phyloP scores from a whole-genome alignment of 2,113 vertebrate species.

The Proteles cristata region DNA sequence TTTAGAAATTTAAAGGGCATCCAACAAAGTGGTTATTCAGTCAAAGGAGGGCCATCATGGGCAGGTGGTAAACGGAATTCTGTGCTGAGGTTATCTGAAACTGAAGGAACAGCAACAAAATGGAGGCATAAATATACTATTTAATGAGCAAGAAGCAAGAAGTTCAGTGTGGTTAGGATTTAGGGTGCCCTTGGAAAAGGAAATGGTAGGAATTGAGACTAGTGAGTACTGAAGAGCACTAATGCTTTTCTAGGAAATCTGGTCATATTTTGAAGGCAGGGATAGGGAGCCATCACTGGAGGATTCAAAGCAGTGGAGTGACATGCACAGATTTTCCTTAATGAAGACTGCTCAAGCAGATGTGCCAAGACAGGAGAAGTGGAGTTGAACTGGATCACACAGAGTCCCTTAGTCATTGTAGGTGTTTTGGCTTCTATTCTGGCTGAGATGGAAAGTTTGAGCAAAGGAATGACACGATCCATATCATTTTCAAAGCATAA shows the following conservation, averaged over 20 bases:
- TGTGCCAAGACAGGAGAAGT: background rate
- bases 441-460: background rate
- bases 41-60: background rate
- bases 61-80: background rate
- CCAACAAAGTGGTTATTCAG: conserved; percentile 13
- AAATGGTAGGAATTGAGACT: background rate
- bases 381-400: background rate
- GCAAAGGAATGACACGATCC: background rate
- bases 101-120: background rate
- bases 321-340: background rate
- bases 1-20: background rate
- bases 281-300: background rate
- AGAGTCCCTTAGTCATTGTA: background rate
- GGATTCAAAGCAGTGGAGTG: background rate
- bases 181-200: background rate
- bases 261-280: background rate
- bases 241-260: background rate
- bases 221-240: background rate
- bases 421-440: background rate
- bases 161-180: background rate
- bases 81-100: background rate
- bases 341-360: background rate
- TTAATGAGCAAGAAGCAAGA: background rate
- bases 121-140: background rate
- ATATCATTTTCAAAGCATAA: background rate